Evolutionary conservation across 2,888 invertebrate genomes (phyloP), one percentile per base, ranked within the genome.

Genomic region (Synanthedon myopaeformis): DNA sequence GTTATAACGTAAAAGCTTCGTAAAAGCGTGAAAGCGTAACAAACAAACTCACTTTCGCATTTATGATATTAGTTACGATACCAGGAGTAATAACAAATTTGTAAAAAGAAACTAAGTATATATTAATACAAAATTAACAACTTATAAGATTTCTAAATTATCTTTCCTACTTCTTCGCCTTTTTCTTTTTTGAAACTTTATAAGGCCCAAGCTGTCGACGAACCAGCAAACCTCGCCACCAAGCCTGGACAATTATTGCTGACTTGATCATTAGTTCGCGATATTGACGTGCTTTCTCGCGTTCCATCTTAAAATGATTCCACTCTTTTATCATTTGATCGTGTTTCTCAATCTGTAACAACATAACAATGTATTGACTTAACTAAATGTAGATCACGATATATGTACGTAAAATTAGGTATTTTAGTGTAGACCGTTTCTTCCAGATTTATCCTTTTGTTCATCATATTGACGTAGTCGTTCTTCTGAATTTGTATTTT

Each of bases 211-310:
- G 70, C 50, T 77, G 66, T n/a, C 65, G 66, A 2, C 86, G 74
- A 0, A 85, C 86, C 3, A 85, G 67, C 17, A 85, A 52, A 0
- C 86, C 86, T 12, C 86, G 75, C 86, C 86, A 86, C 86, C 86
- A 86, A 10, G 84, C 77, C 57, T 86, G 86, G 42, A 84, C 79
- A 1, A 59, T 64, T 3, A 73, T 62, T 0, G 86, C 85, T 0
- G 81, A 74, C 0, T 65, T 72, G 3, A 57, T 65, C 84, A 85
- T 85, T 59, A 70, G 76, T 50, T 74, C 69, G 0, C 63, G 59
- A 57, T 83, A 82, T 3, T 49, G 56, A 0, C 79, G 71, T 1
- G 66, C 72, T 50, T 64, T 70, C 56, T 81, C 82, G 0, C 86
- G 77, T 14, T 71, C 75, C 1, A 73, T 67, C 56, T 82, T 84